phyloP scores from a whole-genome alignment of 2,888 invertebrate species.

The Cloeon dipterum region DNA sequence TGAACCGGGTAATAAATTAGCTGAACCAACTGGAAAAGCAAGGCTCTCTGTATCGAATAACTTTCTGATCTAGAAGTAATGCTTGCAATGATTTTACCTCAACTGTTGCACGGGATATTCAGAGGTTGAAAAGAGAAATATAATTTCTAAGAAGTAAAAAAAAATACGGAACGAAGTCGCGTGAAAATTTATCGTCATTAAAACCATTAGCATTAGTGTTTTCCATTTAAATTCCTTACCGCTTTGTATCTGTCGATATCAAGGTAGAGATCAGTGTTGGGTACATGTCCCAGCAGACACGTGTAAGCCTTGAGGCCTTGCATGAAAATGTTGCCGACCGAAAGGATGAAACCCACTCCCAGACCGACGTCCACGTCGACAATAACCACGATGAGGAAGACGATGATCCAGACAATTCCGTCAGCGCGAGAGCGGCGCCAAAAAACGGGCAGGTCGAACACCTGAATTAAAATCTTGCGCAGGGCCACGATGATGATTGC shows the following conservation, averaged over 20 bases:
- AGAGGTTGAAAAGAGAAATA: too few relatives aligned
- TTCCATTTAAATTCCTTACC: too few relatives aligned
- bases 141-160: too few relatives aligned
- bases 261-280: conserved; percentile 38
- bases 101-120: too few relatives aligned
- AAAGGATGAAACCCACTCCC: conserved; percentile 34
- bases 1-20: too few relatives aligned
- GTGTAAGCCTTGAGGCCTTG: conserved; percentile 36
- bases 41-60: too few relatives aligned
- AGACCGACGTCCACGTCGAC: conserved; percentile 57
- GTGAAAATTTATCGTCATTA: too few relatives aligned
- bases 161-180: too few relatives aligned
- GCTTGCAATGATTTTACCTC: too few relatives aligned
- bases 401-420: conserved; percentile 50
- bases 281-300: conserved; percentile 33
- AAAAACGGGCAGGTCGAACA: conserved; percentile 35
- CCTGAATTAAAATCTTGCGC: conserved; percentile 24
- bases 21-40: too few relatives aligned
- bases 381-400: conserved; percentile 43
- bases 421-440: conserved; percentile 44
- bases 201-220: too few relatives aligned
- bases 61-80: too few relatives aligned
- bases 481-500: conserved; percentile 27
- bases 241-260: conserved; percentile 35
- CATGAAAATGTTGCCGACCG: conserved; percentile 40